Evolutionary conservation across 2,113 vertebrate genomes (phyloP).

Genomic region (Chaetops frenatus): DNA sequence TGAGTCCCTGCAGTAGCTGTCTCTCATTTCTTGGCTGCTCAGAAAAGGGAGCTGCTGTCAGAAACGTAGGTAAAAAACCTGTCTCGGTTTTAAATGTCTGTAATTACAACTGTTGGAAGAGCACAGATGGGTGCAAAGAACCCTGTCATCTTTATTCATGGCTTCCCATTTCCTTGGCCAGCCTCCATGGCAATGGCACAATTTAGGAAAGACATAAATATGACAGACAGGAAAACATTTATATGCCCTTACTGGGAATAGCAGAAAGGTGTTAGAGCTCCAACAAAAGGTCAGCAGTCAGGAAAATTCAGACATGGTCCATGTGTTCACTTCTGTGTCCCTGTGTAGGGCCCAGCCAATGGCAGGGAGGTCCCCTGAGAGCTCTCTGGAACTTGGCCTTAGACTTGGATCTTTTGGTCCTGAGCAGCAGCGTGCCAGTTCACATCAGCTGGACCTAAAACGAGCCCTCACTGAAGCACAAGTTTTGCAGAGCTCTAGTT

Average conservation of each 20-base stretch:
- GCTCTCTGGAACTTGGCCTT: neutral
- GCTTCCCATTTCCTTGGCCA: constrained; percentile 21
- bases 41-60: neutral
- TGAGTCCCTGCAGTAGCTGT: neutral
- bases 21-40: neutral
- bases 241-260: neutral
- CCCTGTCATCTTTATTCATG: neutral
- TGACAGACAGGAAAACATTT: constrained; percentile 12
- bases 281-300: neutral
- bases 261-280: neutral
- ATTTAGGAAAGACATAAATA: constrained; percentile 3
- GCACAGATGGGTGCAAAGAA: constrained; percentile 29
- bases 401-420: neutral
- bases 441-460: neutral
- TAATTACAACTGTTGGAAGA: constrained; percentile 8
- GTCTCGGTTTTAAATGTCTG: neutral
- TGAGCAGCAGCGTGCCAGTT: neutral
- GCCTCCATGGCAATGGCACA: neutral
- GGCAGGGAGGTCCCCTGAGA: neutral
- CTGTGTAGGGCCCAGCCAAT: neutral
- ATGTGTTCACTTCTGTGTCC: neutral
- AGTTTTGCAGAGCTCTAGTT: neutral
- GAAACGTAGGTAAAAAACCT: neutral
- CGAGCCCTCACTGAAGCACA: rapidly evolving
- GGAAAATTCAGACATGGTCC: neutral